phyloP scores from a whole-genome alignment of 1,140 invertebrate species.

The Zelostemma sp. region DNA sequence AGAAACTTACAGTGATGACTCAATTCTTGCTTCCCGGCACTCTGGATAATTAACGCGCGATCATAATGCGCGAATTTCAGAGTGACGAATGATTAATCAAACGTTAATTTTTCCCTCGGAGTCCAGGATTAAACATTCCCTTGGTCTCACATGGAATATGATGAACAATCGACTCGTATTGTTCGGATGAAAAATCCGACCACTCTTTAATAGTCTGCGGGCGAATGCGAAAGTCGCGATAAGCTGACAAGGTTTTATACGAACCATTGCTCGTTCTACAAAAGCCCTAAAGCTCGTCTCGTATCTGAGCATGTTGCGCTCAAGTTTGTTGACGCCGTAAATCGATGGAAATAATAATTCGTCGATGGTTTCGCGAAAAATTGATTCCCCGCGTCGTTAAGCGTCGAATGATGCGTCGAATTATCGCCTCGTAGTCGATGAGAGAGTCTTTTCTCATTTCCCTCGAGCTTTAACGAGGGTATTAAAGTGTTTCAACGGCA shows the following conservation, averaged over 20 bases:
- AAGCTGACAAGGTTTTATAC: slow-evolving; percentile 43
- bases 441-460: slow-evolving; percentile 18
- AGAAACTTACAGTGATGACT: slow-evolving; percentile 48
- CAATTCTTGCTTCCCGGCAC: slow-evolving; percentile 47
- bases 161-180: slow-evolving; percentile 29
- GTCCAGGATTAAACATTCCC: background rate
- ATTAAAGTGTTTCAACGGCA: slow-evolving; percentile 57
- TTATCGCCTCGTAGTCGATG: no score
- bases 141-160: background rate
- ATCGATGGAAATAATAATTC: no score
- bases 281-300: slow-evolving; percentile 28
- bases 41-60: slow-evolving; percentile 49
- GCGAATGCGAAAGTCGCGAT: slow-evolving; percentile 21
- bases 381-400: no score
- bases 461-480: slow-evolving; percentile 54
- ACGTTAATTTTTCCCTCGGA: background rate
- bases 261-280: slow-evolving; percentile 28
- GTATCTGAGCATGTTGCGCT: slow-evolving; percentile 8
- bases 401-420: no score
- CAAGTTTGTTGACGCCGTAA: no score
- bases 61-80: slow-evolving; percentile 9
- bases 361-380: no score
- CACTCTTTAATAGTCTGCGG: slow-evolving; percentile 33
- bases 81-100: no score
- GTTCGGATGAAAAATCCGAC: slow-evolving; percentile 19